Base-by-base conservation (phyloP, 1,140 invertebrate genomes). In the Idris sp. region DNA sequence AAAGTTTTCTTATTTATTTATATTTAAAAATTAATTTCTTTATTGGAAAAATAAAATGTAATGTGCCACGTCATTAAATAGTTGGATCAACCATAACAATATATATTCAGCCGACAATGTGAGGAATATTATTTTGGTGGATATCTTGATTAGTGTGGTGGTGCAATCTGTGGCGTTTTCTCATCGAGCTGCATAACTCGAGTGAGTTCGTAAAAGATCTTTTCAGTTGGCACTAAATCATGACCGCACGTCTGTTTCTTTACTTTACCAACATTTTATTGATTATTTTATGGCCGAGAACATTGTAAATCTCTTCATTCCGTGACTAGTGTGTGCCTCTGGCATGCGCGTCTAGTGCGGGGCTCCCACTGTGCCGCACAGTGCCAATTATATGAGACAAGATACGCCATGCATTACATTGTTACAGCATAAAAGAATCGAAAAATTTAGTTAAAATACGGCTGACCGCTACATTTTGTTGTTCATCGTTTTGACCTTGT, bases 271-370 rank as follows among this genome's bases (percentile, higher is more conserved):
- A 76, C 80, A 86, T 86, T 86, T 86, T 86, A 86, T 86, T 86
- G 85, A 86, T 86, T 86, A 86, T 86, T 86, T 86, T 86, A 86
- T 79, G 81, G 78, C 80, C 82, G 74, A 71, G 81, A 86, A 84
- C 84, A 86, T 83, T 86, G 84, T 86, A 86, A 86, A 86, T 86
- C 85, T 86, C 83, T 86, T 84, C 80, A 86, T 86, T 74, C 81
- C 67, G 72, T 73, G 73, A 78, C 77, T 76, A 76, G 77, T 68
- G 74, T 72, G 74, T 77, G 75, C 76, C 74, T 77, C 62, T 77
- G 76, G 72, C 74, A 64, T 68, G 49, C 61, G 68, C 69, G 54
- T 62, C 61, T 56, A 67, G 31, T 7, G 46, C 35, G 59, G 78
- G 62, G 77, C 69, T 77, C 72, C 75, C 68, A 78, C 61, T 68